Evolutionary conservation across 2,888 invertebrate genomes (phyloP).

Genomic region (Pycnomerus fuliginosus): DNA sequence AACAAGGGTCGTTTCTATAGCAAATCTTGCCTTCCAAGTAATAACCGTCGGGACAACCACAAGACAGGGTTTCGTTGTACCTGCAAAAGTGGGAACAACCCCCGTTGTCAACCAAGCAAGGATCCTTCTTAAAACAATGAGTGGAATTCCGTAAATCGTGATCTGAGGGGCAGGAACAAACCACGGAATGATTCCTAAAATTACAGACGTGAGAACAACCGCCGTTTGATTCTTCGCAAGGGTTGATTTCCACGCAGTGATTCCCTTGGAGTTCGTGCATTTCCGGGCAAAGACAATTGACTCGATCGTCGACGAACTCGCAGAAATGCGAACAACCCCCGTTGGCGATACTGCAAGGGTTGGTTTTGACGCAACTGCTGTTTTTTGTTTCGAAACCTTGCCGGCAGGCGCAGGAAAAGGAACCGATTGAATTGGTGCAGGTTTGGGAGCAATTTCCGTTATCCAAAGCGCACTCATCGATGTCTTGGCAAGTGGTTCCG

Average conservation of each 20-base stretch:
- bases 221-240: conserved; percentile 55
- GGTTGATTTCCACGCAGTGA: conserved; percentile 50
- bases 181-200: conserved; percentile 54
- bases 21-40: conserved; percentile 40
- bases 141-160: conserved; percentile 49
- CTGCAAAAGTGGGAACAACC: conserved; percentile 64
- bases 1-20: conserved; percentile 43
- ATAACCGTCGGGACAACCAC: conserved; percentile 51
- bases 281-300: conserved; percentile 53
- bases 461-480: conserved; percentile 42
- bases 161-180: conserved; percentile 58
- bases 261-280: conserved; percentile 49
- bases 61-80: conserved; percentile 52
- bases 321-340: conserved; percentile 59
- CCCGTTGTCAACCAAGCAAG: conserved; percentile 60
- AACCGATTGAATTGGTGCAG: conserved; percentile 55
- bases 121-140: conserved; percentile 54
- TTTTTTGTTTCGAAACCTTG: conserved; percentile 26
- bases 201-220: conserved; percentile 61
- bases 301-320: conserved; percentile 53
- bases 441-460: conserved; percentile 59
- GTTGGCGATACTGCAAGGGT: conserved; percentile 54
- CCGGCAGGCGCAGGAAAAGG: conserved; percentile 55
- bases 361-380: conserved; percentile 50
- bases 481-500: conserved; percentile 48